Percentiles rank a stretch among this genome's conserved stretches.
phyloP scores from a whole-genome alignment of 2,797 vertebrate genomes.

The Myotis daubentonii region DNA sequence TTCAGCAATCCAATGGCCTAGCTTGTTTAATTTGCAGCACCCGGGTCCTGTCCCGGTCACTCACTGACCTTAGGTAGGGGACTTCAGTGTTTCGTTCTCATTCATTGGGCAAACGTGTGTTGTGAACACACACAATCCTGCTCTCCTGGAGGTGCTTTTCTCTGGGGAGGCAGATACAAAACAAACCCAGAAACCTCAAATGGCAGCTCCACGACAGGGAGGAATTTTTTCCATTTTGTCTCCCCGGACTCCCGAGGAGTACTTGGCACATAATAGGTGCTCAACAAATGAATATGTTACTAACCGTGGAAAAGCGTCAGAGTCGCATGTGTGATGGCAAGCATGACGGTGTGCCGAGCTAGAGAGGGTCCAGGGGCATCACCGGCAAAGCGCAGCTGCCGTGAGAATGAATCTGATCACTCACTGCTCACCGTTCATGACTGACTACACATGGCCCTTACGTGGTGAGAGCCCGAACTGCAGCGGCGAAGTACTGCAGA shows the following conservation, averaged over 20 bases:
- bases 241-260: background rate
- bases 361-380: background rate
- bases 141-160: background rate
- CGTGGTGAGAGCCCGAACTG: fast-evolving
- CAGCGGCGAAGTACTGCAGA: background rate
- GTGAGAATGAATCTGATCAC: background rate
- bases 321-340: background rate
- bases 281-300: background rate
- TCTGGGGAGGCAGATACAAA: background rate
- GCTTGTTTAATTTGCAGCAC: background rate
- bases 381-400: background rate
- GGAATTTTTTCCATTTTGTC: background rate
- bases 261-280: background rate
- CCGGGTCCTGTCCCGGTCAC: background rate
- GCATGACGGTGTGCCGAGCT: background rate
- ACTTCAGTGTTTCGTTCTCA: background rate
- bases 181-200: background rate
- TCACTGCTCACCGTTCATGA: fast-evolving
- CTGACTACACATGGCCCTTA: fast-evolving
- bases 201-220: background rate
- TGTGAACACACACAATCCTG: background rate
- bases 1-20: background rate
- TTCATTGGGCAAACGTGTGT: background rate
- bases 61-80: background rate
- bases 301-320: background rate